Conservation (phyloP, 2,888 invertebrate genomes). For the Clistopyga incitator region DNA sequence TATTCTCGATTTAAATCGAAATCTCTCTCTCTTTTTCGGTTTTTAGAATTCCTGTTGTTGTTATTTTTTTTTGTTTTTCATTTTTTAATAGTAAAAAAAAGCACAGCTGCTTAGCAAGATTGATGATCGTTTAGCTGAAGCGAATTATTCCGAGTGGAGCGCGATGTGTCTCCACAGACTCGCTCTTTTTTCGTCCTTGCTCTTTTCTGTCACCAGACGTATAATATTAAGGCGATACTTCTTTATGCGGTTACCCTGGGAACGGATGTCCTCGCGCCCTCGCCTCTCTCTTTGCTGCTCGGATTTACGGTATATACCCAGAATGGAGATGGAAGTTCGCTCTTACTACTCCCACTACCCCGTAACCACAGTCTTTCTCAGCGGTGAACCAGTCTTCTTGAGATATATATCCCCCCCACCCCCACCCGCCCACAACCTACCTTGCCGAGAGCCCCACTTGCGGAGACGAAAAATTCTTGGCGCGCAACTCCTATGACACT, state of each 20-base stretch:
- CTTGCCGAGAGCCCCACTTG: not conserved
- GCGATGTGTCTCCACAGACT: not conserved
- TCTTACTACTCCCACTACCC: constrained; percentile 16
- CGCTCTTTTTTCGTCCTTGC: not conserved
- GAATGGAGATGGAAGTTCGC: constrained; percentile 56
- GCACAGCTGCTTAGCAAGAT: not conserved
- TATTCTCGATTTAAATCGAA: not conserved
- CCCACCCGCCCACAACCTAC: not conserved
- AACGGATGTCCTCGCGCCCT: constrained; percentile 39
- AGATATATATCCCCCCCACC: constrained; percentile 3
- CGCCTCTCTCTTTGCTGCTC: constrained; percentile 44
- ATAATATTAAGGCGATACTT: constrained; percentile 56
- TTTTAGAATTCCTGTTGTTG: not conserved
- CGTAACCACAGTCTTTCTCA: not conserved
- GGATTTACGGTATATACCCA: constrained; percentile 42
- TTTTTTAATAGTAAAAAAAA: not conserved
- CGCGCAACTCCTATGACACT: constrained; percentile 24
- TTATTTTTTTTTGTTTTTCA: no score
- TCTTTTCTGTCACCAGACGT: constrained; percentile 21
- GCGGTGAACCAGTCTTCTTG: constrained; percentile 3
- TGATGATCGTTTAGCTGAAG: constrained; percentile 31
- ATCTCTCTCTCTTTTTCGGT: not conserved
- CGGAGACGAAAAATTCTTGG: constrained; percentile 26
- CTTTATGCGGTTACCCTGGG: constrained; percentile 50
- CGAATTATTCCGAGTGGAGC: constrained; percentile 55